phyloP scores from a whole-genome alignment of 2,113 vertebrate genomes.

The Lepisosteus osseus region DNA sequence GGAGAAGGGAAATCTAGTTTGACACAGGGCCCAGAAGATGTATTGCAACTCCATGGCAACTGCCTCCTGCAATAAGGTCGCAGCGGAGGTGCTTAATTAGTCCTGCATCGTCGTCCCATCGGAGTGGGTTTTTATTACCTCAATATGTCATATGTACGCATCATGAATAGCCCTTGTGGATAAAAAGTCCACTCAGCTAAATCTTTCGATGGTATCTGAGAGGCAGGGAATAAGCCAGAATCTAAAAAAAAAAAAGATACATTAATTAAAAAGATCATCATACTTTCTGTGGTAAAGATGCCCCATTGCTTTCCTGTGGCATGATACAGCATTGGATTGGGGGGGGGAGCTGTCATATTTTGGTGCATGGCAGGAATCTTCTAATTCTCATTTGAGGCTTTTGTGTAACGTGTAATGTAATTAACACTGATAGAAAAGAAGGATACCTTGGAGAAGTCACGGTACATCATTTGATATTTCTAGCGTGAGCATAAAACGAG shows the following conservation, averaged over 20 bases:
- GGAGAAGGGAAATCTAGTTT: slow-evolving; percentile 53
- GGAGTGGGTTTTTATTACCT: slow-evolving; percentile 68
- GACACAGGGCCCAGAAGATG: slow-evolving; percentile 45
- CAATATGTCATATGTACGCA: slow-evolving; percentile 65
- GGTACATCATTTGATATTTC: no score
- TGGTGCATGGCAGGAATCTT: background rate
- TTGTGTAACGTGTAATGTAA: no score
- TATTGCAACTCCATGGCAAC: slow-evolving; percentile 52
- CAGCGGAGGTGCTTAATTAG: slow-evolving; percentile 73
- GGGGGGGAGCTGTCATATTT: background rate
- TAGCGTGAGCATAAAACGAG: no score
- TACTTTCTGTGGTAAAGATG: slow-evolving; percentile 17
- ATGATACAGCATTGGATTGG: background rate
- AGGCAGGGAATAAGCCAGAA: slow-evolving; percentile 14
- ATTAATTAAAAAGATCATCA: slow-evolving; percentile 35
- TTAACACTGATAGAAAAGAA: no score
- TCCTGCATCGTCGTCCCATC: slow-evolving; percentile 52
- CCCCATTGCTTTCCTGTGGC: slow-evolving; percentile 39
- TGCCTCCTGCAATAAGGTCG: slow-evolving; percentile 61
- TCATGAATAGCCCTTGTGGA: slow-evolving; percentile 29
- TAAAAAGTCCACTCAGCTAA: slow-evolving; percentile 16
- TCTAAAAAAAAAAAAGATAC: slow-evolving; percentile 21
- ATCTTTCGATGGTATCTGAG: slow-evolving; percentile 26
- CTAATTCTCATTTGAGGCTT: no score
- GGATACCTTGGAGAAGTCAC: no score